Conservation (phyloP, 2,888 invertebrate genomes). For the Melanostoma mellinum region DNA sequence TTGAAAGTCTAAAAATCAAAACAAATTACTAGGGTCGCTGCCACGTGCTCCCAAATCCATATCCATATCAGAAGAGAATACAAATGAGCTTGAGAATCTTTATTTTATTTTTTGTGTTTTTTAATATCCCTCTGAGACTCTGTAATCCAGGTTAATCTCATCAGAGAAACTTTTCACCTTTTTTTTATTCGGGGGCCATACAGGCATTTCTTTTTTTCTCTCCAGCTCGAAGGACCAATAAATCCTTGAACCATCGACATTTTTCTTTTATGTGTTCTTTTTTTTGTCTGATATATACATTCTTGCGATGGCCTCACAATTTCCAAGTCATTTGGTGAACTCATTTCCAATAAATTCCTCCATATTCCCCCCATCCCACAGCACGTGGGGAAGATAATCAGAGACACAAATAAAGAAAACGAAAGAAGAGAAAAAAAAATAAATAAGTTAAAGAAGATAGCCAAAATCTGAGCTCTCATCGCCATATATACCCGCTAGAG, state of each 20-base stretch:
- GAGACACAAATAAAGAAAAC: background rate
- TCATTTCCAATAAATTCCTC: constrained; percentile 26
- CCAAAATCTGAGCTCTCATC: background rate
- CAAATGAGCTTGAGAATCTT: too few species aligned
- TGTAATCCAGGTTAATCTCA: constrained; percentile 9
- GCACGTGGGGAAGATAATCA: constrained; percentile 14
- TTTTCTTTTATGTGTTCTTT: background rate
- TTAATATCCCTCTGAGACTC: too few species aligned
- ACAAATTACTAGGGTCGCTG: too few species aligned
- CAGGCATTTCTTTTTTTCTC: background rate
- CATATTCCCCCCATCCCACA: constrained; percentile 3
- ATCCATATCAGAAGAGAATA: too few species aligned
- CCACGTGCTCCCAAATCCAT: too few species aligned
- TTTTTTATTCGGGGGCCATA: too few species aligned
- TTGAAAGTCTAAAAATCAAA: too few species aligned
- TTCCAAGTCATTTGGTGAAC: constrained; percentile 51
- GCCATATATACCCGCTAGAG: background rate
- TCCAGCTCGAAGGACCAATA: constrained; percentile 2
- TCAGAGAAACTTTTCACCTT: background rate
- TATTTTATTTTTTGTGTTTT: too few species aligned
- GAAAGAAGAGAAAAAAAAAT: background rate
- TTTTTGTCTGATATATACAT: background rate
- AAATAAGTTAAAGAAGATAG: background rate
- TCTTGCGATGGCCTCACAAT: constrained; percentile 10
- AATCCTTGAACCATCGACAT: background rate